These are phyloP conservation scores for Luffia ferchaultella DNA, from an alignment of 2,888 invertebrate genomes.

Conservation along the genomic window DNA sequence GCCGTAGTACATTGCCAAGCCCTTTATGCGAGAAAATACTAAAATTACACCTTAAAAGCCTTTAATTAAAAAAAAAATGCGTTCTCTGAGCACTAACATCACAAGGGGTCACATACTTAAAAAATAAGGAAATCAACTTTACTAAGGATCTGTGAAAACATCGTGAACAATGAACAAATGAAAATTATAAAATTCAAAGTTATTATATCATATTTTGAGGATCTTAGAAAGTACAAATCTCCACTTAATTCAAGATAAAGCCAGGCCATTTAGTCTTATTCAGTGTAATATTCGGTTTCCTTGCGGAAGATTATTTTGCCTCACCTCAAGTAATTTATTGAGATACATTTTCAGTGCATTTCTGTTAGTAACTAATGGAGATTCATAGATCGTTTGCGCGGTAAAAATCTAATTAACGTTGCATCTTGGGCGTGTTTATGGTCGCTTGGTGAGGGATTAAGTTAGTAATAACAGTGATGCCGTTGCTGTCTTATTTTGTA, in stretches of 20 bases:
- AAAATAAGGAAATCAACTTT: not conserved
- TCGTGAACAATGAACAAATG: not conserved
- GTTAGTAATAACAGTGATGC: too few relatives aligned
- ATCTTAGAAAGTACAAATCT: too few relatives aligned
- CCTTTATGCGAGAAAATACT: too few relatives aligned
- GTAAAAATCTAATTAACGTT: slow-evolving; percentile 18
- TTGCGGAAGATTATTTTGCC: not conserved
- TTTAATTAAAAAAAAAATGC: too few relatives aligned
- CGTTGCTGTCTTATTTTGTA: too few relatives aligned
- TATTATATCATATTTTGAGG: too few relatives aligned
- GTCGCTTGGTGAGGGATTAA: not conserved
- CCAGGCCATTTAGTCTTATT: not conserved
- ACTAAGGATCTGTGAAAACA: not conserved
- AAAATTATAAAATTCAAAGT: not conserved
- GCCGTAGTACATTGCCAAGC: too few relatives aligned
- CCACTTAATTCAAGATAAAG: not conserved
- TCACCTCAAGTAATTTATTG: not conserved
- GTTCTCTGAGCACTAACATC: too few relatives aligned
- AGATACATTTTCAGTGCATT: slow-evolving; percentile 11
- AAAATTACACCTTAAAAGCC: too few relatives aligned
- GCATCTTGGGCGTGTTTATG: not conserved
- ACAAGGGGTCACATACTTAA: too few relatives aligned
- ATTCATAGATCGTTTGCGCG: slow-evolving; percentile 20
- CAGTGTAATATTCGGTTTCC: not conserved
- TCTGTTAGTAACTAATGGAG: slow-evolving; percentile 22